These are phyloP conservation scores for Drosophila funebris DNA, from an alignment of 1,140 invertebrate species.

Conservation along the genomic window DNA sequence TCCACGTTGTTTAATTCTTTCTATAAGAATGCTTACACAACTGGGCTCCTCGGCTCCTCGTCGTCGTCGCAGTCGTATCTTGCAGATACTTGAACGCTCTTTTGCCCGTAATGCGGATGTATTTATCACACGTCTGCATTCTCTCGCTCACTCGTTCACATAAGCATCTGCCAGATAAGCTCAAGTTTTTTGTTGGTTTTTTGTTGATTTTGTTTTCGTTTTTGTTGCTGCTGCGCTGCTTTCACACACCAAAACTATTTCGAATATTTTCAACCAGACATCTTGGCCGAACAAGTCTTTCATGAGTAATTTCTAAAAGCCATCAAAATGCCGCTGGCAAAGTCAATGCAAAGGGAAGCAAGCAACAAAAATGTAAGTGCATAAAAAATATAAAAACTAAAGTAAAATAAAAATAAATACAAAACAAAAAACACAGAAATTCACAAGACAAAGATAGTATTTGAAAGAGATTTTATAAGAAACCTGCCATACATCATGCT, in stretches of 20 bases:
- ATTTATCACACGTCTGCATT: slow-evolving; percentile 77
- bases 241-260: slow-evolving; percentile 23
- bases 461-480: slow-evolving; percentile 49
- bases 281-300: slow-evolving; percentile 65
- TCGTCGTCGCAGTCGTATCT: slow-evolving; percentile 47
- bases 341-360: slow-evolving; percentile 39
- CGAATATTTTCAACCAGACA: slow-evolving; percentile 12
- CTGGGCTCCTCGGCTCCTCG: no score
- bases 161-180: slow-evolving; percentile 69
- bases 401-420: slow-evolving; percentile 9
- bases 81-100: slow-evolving; percentile 74
- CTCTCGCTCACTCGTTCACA: slow-evolving; percentile 16
- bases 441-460: slow-evolving; percentile 19
- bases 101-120: slow-evolving; percentile 76
- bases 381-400: slow-evolving; percentile 3
- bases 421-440: slow-evolving; percentile 25
- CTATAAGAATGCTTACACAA: slow-evolving; percentile 52
- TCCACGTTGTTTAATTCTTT: slow-evolving; percentile 55
- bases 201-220: neutral
- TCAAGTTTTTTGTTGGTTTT: slow-evolving; percentile 17
- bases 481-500: slow-evolving; percentile 53
- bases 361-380: neutral
- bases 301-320: slow-evolving; percentile 70
- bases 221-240: neutral
- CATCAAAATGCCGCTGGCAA: slow-evolving; percentile 69